Conservation (phyloP, 2,888 invertebrate genomes). For the Pheosia gnoma region DNA sequence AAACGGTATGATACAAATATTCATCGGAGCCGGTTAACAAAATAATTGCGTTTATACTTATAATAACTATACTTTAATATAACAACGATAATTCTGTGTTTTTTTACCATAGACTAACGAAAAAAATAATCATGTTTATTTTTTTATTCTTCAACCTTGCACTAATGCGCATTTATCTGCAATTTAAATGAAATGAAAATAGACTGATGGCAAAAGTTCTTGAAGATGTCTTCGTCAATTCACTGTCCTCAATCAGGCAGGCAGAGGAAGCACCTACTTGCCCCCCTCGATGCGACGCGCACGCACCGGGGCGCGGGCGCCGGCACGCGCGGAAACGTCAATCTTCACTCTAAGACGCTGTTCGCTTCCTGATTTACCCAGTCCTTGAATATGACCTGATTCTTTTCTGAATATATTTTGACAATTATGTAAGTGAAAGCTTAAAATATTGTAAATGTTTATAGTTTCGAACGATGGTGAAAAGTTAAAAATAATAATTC, state of each 20-base stretch:
- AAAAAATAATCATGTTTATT: too few species aligned
- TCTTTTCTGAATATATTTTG: not conserved
- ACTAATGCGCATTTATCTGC: not conserved
- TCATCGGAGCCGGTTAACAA: too few species aligned
- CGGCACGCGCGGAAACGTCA: conserved; percentile 54
- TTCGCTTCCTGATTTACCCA: conserved; percentile 30
- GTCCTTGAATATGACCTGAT: conserved; percentile 15
- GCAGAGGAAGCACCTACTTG: conserved; percentile 60
- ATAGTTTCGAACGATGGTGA: too few species aligned
- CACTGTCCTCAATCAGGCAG: conserved; percentile 26
- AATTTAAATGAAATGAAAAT: not conserved
- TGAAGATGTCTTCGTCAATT: conserved; percentile 31
- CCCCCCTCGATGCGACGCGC: conserved; percentile 35
- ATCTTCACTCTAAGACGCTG: conserved; percentile 40
- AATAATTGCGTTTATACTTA: too few species aligned
- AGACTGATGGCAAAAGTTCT: conserved; percentile 7
- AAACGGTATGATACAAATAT: too few species aligned
- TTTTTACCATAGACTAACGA: too few species aligned
- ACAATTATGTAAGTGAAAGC: too few species aligned
- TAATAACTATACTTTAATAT: too few species aligned
- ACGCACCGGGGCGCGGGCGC: conserved; percentile 30
- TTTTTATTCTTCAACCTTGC: not conserved
- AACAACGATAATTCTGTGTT: too few species aligned
- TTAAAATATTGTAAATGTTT: too few species aligned
- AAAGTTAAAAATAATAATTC: too few species aligned